Evolutionary conservation across 2,797 vertebrate species (phyloP), one percentile per base, ranked within the genome.

Genomic region (Micrastur ruficollis): DNA sequence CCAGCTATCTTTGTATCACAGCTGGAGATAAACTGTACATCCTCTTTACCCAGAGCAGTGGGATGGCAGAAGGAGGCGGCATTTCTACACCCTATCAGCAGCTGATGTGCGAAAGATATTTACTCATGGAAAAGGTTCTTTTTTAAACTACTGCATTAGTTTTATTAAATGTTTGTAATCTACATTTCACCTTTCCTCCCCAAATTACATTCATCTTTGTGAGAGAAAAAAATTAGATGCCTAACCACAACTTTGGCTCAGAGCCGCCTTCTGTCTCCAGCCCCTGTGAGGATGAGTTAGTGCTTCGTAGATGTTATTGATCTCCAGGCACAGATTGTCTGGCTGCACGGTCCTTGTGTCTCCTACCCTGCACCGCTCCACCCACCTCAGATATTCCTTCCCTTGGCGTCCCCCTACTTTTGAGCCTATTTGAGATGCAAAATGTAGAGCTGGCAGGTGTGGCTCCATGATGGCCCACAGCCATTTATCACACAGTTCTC

Each of bases 121-220:
- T 95, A 89, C 84, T 91, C 49, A 36, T 4, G 29, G 56, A 86
- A 81, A 71, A 84, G 59, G 98, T 98, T 11, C 96, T 96, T 97
- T 98, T 97, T 98, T 97, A 98, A 98, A 98, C 97, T 97, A 98
- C 98, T 98, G 98, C 98, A 98, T 98, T 98, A 98, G 98, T 98
- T 98, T 98, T 98, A 99, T 99, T 99, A 99, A 98, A 98, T 97
- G 98, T 97, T 98, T 81, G 32, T 90, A 98, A 97, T 98, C 98
- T 80, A 81, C 96, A 95, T 98, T 98, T 96, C 93, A 95, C 98
- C 98, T 98, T 98, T 87, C 89, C 61, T 94, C 56, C 84, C 98
- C 98, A 94, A 98, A 97, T 94, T 96, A 86, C 10, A 47, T 71
- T 90, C 80, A 72, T 68, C 81, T 95, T 86, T 78, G 81, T 47